These are phyloP conservation scores for Baronia brevicornis DNA, from an alignment of 2,888 invertebrate genomes.

Conservation along the genomic window DNA sequence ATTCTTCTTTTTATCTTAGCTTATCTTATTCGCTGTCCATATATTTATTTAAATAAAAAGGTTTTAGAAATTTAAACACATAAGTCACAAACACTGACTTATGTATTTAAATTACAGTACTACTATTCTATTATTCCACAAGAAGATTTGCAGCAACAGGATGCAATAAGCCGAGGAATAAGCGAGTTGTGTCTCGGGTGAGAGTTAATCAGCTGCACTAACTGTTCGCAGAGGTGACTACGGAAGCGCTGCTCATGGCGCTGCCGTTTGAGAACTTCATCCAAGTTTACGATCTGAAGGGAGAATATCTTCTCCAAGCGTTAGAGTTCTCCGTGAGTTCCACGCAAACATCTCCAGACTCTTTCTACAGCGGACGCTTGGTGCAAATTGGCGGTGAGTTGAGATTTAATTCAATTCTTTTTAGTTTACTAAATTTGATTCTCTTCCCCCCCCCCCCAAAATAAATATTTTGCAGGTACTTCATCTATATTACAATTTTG, in stretches of 20 bases:
- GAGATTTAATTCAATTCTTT: background rate
- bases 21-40: no score
- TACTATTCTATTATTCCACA: no score
- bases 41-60: no score
- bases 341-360: constrained; percentile 33
- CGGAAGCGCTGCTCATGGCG: constrained; percentile 79
- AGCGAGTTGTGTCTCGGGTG: background rate
- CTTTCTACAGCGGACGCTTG: constrained; percentile 64
- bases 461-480: no score
- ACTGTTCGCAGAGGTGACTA: constrained; percentile 81
- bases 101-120: no score
- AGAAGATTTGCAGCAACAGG: background rate
- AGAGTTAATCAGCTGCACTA: constrained; percentile 4
- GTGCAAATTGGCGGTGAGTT: constrained; percentile 77
- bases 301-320: constrained; percentile 77
- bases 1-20: no score
- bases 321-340: constrained; percentile 74
- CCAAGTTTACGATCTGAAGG: constrained; percentile 81
- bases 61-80: no score
- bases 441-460: no score
- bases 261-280: constrained; percentile 87
- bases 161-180: background rate
- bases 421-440: no score
- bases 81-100: no score
- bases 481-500: no score